These are phyloP conservation scores for Crambe crambe DNA, from an alignment of 37 sponge, comb jelly and placozoan species.

Conservation along the genomic window DNA sequence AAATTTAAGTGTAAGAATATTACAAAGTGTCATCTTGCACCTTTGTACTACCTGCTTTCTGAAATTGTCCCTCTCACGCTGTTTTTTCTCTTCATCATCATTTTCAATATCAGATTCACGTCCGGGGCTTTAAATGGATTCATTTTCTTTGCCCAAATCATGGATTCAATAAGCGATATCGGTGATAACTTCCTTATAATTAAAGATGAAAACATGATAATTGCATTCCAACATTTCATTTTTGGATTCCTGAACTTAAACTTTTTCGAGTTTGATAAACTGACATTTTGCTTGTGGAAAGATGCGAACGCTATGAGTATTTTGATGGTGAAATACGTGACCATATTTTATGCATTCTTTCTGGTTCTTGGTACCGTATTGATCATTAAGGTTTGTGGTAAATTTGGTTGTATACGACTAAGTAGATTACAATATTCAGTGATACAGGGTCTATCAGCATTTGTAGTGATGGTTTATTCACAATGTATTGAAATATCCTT, in stretches of 20 bases:
- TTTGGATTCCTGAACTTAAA: slow-evolving; percentile 20
- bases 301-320: slow-evolving; percentile 9
- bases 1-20: slow-evolving; percentile 4
- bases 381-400: not conserved
- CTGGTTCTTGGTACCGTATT: slow-evolving; percentile 5
- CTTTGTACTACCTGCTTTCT: slow-evolving; percentile 31
- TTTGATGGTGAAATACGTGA: slow-evolving; percentile 23
- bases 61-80: slow-evolving; percentile 45
- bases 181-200: not conserved
- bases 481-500: slow-evolving; percentile 23
- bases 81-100: slow-evolving; percentile 31
- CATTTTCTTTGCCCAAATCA: slow-evolving; percentile 41
- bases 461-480: slow-evolving; percentile 38
- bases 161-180: slow-evolving; percentile 1
- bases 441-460: slow-evolving; percentile 40
- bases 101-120: slow-evolving; percentile 56
- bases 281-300: slow-evolving; percentile 44
- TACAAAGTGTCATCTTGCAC: slow-evolving; percentile 10
- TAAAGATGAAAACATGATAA: not conserved
- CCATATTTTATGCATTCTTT: slow-evolving; percentile 36
- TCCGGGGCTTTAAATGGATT: slow-evolving; percentile 36
- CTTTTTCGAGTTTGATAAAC: slow-evolving; percentile 14
- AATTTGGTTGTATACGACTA: not conserved
- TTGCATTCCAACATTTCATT: not conserved
- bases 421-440: not conserved